Base-by-base conservation (phyloP, 30 jellyfish, hydroid and myxozoan genomes). In the Nemopilema nomurai region DNA sequence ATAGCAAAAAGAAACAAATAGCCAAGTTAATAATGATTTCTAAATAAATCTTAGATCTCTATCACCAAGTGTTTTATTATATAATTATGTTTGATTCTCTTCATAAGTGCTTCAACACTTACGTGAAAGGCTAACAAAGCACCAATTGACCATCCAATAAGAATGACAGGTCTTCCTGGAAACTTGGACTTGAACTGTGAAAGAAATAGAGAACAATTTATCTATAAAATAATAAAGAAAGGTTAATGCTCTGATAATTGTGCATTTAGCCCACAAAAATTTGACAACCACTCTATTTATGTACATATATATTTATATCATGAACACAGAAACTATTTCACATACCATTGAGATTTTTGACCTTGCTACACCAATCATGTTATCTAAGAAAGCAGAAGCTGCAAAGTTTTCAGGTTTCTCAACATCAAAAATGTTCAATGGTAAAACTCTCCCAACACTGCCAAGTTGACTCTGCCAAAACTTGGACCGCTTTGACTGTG, bases 131-230 rank as follows among this genome's bases (percentile, higher is more conserved):
- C 95, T 33, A 94, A 67, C 71, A 94, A 77, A 29, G 99, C 91
- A 8, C 99, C 99, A 83, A 94, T 84, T 0, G 91, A 87, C 99
- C 99, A 94, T 23, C 99, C 99, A 85, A 85, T 57, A 26, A 94
- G 82, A 29, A 89, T 80, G 23, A 94, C 90, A 21, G 86, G 96
- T 9, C 96, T 97, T 1, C 91, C 96, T 13, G 96, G 93, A 67
- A 49, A 80, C 65, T 90, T 76, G n/a, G 90, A 50, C 18, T 90
- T 86, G 62, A 81, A 89, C 99, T 94, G 28, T 29, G 74, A 86
- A 41, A 41, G 13, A 41, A 41, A 3, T 41, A 3, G 57, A 41
- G 57, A 6, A 3, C n/a, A n/a, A n/a, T 3, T 41, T 41, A 13
- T 41, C 57, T 3, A 3, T 41, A 41, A 41, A 41, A 41, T 13